Evolutionary conservation across 2,888 invertebrate species (phyloP), one percentile per base, ranked within the genome.

Genomic region (Anoncus sp.): DNA sequence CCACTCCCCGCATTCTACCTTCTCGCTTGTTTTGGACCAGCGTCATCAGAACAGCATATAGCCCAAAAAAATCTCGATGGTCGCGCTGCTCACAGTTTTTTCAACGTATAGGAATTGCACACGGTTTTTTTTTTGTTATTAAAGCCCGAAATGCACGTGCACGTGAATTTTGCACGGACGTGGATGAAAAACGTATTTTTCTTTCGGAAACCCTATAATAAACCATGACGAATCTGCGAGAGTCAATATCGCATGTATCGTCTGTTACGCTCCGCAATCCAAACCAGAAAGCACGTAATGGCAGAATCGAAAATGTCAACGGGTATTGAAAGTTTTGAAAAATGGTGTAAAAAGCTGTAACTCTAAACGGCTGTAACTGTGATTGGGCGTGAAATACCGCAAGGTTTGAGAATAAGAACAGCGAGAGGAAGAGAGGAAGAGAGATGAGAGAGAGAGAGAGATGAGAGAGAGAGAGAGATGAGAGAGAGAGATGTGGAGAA

Each of bases 401-500:
- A 55, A 49, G 45, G 47, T 18, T 70, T 47, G 63, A 75, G 62
- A 55, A 22, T 35, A 20, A 57, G 16, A 31, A 24, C n/a, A 38
- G 14, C 20, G 57, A 59, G 16, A 27, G 51, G 18, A n/a, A 40
- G 47, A 47, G 43, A 24, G 47, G 55, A 27, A 53, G 27, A 3
- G 45, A 43, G n/a, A n/a, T n/a, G n/a, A n/a, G 24, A 62, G 55
- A 18, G 60, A 7, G 49, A 10, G 31, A 31, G 31, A 31, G 31
- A 31, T 31, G 22, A 27, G 55, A 31, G 57, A 59, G 18, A 31
- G 51, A 31, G 22, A 43, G 49, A 43, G 45, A 20, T n/a, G 49
- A 62, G 40, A 45, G 31, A 5, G 47, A 45, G 27, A 62, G 57
- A 20, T 76, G 81, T 82, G 83, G 78, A 84, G 24, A 82, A 84